Evolutionary conservation across 1,140 invertebrate genomes (phyloP).

Genomic region (Pectinophora gossypiella): DNA sequence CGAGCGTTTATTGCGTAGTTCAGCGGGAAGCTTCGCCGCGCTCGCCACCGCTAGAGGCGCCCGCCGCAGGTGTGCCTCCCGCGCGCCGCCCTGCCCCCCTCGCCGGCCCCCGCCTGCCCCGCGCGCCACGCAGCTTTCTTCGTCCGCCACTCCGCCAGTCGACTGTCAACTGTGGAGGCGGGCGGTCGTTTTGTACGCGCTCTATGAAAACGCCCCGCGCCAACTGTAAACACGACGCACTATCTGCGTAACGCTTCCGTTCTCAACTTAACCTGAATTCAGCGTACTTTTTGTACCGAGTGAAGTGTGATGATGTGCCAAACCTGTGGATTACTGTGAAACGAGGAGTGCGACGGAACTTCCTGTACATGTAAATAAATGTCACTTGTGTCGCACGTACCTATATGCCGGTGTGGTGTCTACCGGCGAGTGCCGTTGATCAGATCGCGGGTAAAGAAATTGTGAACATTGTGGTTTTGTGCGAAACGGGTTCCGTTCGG

Average conservation of each 20-base stretch:
- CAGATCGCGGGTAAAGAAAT: conserved; percentile 48
- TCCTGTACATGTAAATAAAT: conserved; percentile 57
- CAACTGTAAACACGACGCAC: conserved; percentile 69
- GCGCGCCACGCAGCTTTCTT: conserved; percentile 61
- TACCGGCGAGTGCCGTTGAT: conserved; percentile 39
- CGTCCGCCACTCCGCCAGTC: too few species aligned
- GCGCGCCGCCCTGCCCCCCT: conserved; percentile 19
- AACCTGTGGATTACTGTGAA: conserved; percentile 42
- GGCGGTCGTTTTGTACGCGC: conserved; percentile 24
- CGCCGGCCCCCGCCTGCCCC: conserved; percentile 22
- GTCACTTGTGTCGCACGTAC: conserved; percentile 37
- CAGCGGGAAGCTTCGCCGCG: conserved; percentile 62
- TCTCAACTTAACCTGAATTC: conserved; percentile 57
- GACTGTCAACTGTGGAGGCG: conserved; percentile 55
- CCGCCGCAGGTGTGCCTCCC: conserved; percentile 61
- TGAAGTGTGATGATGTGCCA: conserved; percentile 64
- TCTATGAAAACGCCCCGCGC: conserved; percentile 39
- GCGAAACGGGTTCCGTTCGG: conserved; percentile 50
- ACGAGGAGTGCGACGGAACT: conserved; percentile 37
- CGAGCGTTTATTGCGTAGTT: conserved; percentile 71
- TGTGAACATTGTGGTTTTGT: conserved; percentile 44
- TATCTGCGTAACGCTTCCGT: conserved; percentile 54
- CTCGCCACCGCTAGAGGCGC: conserved; percentile 43
- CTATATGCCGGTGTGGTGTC: conserved; percentile 41
- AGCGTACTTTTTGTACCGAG: conserved; percentile 18